phyloP scores from a whole-genome alignment of 2,797 vertebrate species.

The Coranthus polyacanthus region DNA sequence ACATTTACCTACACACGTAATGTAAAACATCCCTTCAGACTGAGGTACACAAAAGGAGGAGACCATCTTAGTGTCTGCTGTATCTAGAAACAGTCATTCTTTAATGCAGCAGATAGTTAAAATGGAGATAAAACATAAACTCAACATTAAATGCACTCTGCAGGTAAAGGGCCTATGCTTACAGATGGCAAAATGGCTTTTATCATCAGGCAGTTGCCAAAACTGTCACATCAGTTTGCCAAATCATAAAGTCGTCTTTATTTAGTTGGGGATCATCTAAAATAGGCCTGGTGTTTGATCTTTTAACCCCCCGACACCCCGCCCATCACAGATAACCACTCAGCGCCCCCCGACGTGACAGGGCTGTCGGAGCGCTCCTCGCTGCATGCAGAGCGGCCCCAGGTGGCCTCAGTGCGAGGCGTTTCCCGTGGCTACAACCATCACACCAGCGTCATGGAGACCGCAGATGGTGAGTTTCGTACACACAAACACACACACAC shows the following conservation, averaged over 20 bases:
- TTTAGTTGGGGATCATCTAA: slow-evolving; percentile 14
- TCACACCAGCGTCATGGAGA: slow-evolving; percentile 89
- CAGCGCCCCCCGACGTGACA: slow-evolving; percentile 94
- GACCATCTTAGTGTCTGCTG: background rate
- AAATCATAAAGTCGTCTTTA: slow-evolving; percentile 22
- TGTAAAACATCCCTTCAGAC: too few species aligned
- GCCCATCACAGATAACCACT: slow-evolving; percentile 89
- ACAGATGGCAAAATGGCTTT: slow-evolving; percentile 3
- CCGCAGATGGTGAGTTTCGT: slow-evolving; percentile 92
- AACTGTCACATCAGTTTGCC: too few species aligned
- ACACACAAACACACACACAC: slow-evolving; percentile 20
- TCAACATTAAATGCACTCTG: background rate
- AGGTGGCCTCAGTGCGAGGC: slow-evolving; percentile 89
- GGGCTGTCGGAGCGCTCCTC: slow-evolving; percentile 88
- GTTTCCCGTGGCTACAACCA: slow-evolving; percentile 87
- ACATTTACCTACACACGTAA: too few species aligned
- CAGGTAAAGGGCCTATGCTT: background rate
- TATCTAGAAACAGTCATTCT: slow-evolving; percentile 25
- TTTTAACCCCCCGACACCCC: slow-evolving; percentile 77
- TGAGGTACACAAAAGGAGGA: too few species aligned
- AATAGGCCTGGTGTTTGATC: slow-evolving; percentile 53
- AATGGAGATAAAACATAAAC: slow-evolving; percentile 13
- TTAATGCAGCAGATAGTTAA: slow-evolving; percentile 1
- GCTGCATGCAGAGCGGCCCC: slow-evolving; percentile 85
- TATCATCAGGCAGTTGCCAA: background rate